Base-by-base conservation (phyloP, 2,888 invertebrate species). In the Eudasyphora cyanicolor region DNA sequence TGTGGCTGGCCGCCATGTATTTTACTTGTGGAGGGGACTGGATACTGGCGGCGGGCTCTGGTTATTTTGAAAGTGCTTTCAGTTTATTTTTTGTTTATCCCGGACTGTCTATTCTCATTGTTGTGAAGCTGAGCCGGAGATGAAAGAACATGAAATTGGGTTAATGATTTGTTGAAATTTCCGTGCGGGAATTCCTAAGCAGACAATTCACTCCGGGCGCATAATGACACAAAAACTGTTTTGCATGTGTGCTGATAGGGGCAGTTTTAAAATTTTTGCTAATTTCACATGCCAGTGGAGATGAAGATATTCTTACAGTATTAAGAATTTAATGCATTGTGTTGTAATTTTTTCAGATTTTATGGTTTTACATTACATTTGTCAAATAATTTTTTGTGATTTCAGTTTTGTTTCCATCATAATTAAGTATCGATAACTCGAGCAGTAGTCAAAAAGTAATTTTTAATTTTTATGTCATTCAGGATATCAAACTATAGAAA, bases 91-190 rank as follows among this genome's bases (percentile, higher is more conserved):
- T 67, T 38, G 19, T 54, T 21, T 54, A 5, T 29, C n/a, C n/a
- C n/a, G n/a, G n/a, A n/a, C n/a, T 32, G 60, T 29, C 60, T 17
- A 60, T 32, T n/a, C n/a, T 57, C 38, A 62, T 38, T 35, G n/a
- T 64, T 67, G 24, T 60, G n/a, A n/a, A 21, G 24, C 21, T 67
- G 42, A 67, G 42, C 67, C 38, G 67, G 67, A 67, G 67, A 42
- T 67, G 67, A 42, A 42, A 42, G 38, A 42, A 42, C 21, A 6
- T 38, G 24, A 24, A 67, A 42, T 67, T 67, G 38, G 67, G 67
- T 67, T 67, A 67, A 67, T 67, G 67, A 67, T 42, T 67, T 67
- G 67, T 67, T 64, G 17, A 35, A 35, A 21, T n/a, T n/a, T n/a
- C n/a, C n/a, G n/a, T 45, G 57, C 12, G 42, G 24, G 42, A 67